A percentile compares a stretch with the other conserved stretches of the same genome.
Conservation (phyloP, 2,888 invertebrate species). For the Gymnoscelis rufifasciata region DNA sequence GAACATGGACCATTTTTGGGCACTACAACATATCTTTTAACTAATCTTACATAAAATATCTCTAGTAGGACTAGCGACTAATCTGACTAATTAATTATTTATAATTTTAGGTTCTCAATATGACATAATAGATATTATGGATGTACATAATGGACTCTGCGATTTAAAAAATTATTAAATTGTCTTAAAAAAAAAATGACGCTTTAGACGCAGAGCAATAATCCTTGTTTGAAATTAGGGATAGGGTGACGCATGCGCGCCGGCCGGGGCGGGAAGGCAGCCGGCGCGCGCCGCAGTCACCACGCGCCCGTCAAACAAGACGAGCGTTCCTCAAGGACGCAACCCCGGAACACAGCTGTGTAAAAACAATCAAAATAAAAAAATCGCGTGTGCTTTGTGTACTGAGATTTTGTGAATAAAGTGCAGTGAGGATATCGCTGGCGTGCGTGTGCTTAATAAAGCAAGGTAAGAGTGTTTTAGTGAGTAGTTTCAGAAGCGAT, state of each 20-base stretch:
- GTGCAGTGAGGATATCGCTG: conserved; percentile 54
- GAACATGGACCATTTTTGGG: too few relatives aligned
- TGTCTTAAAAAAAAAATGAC: too few relatives aligned
- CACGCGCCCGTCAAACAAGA: conserved; percentile 74
- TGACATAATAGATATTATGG: too few relatives aligned
- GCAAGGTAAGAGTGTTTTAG: conserved; percentile 47
- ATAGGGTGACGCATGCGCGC: conserved; percentile 71
- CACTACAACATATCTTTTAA: too few relatives aligned
- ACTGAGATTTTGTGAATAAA: conserved; percentile 36
- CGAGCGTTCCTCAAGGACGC: conserved; percentile 69
- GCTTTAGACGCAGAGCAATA: too few relatives aligned
- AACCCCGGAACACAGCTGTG: conserved; percentile 36
- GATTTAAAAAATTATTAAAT: too few relatives aligned
- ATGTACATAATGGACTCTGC: too few relatives aligned
- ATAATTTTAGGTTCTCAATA: too few relatives aligned
- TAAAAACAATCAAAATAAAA: conserved; percentile 21
- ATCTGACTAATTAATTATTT: too few relatives aligned
- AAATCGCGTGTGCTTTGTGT: conserved; percentile 27
- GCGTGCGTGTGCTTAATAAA: conserved; percentile 49
- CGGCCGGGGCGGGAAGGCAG: conserved; percentile 63
- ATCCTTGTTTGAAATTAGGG: conserved; percentile 22
- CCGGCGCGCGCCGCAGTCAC: conserved; percentile 72
- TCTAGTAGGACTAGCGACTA: too few relatives aligned
- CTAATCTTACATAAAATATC: too few relatives aligned
- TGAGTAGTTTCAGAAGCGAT: neutral